Conservation (phyloP, 2,113 vertebrate genomes). For the Phycodurus eques region DNA sequence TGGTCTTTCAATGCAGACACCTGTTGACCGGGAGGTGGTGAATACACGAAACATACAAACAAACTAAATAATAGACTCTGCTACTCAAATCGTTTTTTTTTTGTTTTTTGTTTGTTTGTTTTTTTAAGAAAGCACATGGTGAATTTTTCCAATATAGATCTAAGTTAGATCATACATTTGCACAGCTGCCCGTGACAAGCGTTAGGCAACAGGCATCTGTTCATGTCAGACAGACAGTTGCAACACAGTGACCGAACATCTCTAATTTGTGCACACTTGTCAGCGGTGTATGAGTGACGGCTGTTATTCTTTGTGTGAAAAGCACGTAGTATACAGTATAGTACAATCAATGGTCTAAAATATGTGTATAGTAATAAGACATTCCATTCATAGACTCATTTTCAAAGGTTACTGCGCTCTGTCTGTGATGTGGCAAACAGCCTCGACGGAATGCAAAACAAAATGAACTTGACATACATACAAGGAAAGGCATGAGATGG, state of each 20-base stretch:
- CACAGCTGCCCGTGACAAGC: slow-evolving; percentile 13
- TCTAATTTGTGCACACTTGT: background rate
- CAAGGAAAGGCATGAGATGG: too few species aligned
- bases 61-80: background rate
- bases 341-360: too few species aligned
- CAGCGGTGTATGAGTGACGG: too few species aligned
- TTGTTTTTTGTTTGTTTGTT: too few species aligned
- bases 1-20: slow-evolving; percentile 84
- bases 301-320: too few species aligned
- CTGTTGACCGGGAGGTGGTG: slow-evolving; percentile 10
- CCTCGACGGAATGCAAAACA: background rate
- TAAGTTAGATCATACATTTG: background rate
- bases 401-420: too few species aligned
- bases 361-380: too few species aligned
- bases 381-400: too few species aligned
- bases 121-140: background rate
- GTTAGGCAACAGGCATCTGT: slow-evolving; percentile 34
- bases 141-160: background rate
- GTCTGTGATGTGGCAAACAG: background rate
- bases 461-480: background rate
- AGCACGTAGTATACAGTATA: too few species aligned
- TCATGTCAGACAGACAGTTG: slow-evolving; percentile 33
- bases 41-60: background rate
- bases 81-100: background rate
- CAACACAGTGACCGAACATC: background rate